Evolutionary conservation across 2,113 vertebrate genomes (phyloP), one percentile per base, ranked within the genome.

Genomic region (Panurus biarmicus): DNA sequence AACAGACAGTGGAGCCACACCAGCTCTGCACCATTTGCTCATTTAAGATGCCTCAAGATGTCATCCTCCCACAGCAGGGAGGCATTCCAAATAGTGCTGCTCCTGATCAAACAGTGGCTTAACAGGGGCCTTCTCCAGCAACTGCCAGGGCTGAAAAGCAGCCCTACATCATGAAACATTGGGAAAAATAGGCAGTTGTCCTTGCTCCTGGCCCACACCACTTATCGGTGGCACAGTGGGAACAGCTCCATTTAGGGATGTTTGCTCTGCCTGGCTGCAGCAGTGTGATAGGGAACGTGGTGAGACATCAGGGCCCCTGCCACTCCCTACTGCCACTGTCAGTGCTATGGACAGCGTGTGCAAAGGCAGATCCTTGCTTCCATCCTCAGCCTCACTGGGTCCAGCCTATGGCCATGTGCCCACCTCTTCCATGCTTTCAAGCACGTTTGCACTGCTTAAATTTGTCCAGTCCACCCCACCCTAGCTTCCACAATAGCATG

Each of bases 181-280:
- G 70, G 66, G 90, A 90, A 82, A 82, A 84, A 25, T 65, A 89
- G 93, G 45, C 83, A 44, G 69, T 28, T 67, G 54, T 67, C 80
- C 74, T 71, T 42, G 47, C 51, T 40, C 73, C 82, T 25, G 1
- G 57, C 17, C n/a, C 1, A 1, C 0, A 1, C 57, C 70, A 54
- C 81, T 97, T 96, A 96, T 96, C 67, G 1, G 35, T 26, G 10
- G 23, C 4, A 2, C 64, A 64, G 60, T 1, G 12, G 56, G 54
- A 90, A 14, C 40, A 6, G 74, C 81, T 95, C 81, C 84, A 57
- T 74, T 83, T 79, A 91, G 81, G 92, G 40, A 82, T 93, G 91
- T 96, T 96, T 97, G 95, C 93, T 96, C 91, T 95, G 65, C 64
- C 44, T 1, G 17, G 6, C 90, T 97, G 96, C 0, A 0, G 58